Evolutionary conservation across 2,888 invertebrate genomes (phyloP).

Genomic region (Anagyrus pseudococci): DNA sequence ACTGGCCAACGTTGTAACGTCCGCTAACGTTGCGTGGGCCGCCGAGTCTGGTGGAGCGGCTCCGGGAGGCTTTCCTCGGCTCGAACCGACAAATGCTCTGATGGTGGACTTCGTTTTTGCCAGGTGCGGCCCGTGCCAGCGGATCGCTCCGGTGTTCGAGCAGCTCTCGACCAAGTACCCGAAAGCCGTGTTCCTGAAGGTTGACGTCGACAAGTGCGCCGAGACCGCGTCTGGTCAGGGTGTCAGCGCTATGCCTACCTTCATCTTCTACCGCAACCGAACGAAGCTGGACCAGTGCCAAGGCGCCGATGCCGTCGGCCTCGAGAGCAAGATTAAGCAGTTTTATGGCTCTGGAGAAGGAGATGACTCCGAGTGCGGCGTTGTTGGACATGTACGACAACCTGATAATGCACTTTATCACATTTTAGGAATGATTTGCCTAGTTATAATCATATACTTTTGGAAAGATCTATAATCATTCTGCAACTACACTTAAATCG

Average conservation of each 20-base stretch:
- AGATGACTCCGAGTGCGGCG: conserved; percentile 70
- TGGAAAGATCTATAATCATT: conserved; percentile 45
- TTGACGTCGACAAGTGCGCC: conserved; percentile 93
- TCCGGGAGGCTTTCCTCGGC: too few relatives aligned
- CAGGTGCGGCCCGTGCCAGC: conserved; percentile 97
- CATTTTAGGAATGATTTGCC: conserved; percentile 54
- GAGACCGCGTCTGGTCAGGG: conserved; percentile 88
- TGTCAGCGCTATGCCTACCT: conserved; percentile 97
- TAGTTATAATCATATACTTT: conserved; percentile 51
- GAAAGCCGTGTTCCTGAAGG: conserved; percentile 89
- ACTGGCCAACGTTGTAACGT: neutral
- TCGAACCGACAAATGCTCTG: too few relatives aligned
- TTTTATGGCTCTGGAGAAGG: conserved; percentile 75
- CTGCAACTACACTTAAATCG: neutral
- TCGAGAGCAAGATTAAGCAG: conserved; percentile 91
- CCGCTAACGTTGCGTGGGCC: too few relatives aligned
- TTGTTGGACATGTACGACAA: conserved; percentile 80
- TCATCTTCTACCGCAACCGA: conserved; percentile 91
- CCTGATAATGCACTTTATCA: conserved; percentile 52
- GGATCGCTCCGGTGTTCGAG: conserved; percentile 92
- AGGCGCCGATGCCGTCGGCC: conserved; percentile 82
- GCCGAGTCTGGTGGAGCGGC: too few relatives aligned
- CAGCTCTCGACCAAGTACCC: conserved; percentile 87
- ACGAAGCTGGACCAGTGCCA: conserved; percentile 85
- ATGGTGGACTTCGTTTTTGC: too few relatives aligned